Evolutionary conservation across 1,140 invertebrate genomes (phyloP).

Genomic region (Zaprionus gabonicus): DNA sequence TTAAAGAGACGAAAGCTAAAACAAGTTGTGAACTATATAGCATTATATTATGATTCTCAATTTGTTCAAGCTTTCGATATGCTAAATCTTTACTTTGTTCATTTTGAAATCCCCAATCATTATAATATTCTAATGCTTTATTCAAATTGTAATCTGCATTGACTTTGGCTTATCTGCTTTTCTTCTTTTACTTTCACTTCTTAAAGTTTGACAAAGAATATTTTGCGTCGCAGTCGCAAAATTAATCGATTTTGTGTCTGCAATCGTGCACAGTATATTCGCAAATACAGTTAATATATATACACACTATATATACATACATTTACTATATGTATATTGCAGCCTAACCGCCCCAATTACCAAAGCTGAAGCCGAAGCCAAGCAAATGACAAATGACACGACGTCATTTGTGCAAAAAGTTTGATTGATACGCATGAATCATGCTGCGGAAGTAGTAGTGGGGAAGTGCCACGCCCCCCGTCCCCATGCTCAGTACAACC

Average conservation of each 20-base stretch:
- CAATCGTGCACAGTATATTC: constrained; percentile 38
- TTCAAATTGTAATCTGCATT: constrained; percentile 1
- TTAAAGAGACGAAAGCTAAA: too few relatives aligned
- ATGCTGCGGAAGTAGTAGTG: constrained; percentile 50
- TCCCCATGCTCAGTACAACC: background rate
- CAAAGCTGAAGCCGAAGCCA: constrained; percentile 32
- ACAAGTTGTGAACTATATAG: too few relatives aligned
- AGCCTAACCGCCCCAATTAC: constrained; percentile 53
- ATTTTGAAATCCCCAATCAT: background rate
- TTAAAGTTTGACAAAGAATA: constrained; percentile 2
- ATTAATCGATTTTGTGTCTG: constrained; percentile 60
- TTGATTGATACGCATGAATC: constrained; percentile 78
- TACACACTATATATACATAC: too few relatives aligned
- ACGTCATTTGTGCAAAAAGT: constrained; percentile 46
- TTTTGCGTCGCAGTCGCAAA: constrained; percentile 32
- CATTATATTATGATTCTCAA: background rate
- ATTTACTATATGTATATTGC: background rate
- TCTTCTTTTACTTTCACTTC: background rate
- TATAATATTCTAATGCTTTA: background rate
- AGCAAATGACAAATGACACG: constrained; percentile 44
- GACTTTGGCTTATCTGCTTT: background rate
- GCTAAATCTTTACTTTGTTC: background rate
- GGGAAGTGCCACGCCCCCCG: constrained; percentile 8
- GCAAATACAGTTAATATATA: background rate
- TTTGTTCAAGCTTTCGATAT: background rate